Conservation (phyloP, 37 sponge, comb jelly and placozoan species). For the Hexactinellida sp. region DNA sequence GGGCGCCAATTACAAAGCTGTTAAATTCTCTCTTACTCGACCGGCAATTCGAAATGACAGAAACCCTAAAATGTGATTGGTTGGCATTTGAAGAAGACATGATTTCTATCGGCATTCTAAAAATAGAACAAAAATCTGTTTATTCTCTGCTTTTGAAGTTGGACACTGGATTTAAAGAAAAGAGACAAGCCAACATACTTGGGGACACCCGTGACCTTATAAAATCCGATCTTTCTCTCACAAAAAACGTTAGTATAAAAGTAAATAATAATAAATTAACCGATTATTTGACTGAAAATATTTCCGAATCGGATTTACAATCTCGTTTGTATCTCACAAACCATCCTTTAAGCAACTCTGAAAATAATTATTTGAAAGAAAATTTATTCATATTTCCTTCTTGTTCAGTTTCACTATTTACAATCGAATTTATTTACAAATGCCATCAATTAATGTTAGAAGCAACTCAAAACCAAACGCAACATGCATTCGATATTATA, state of each 20-base stretch:
- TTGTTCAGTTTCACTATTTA: background rate
- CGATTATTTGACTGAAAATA: background rate
- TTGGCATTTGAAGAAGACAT: background rate
- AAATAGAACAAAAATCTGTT: background rate
- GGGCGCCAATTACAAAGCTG: background rate
- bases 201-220: background rate
- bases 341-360: background rate
- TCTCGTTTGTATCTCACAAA: background rate
- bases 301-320: background rate
- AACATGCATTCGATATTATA: conserved; percentile 34
- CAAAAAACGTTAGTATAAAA: background rate
- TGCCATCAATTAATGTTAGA: background rate
- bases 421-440: background rate
- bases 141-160: background rate
- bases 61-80: background rate
- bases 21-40: background rate
- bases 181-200: background rate
- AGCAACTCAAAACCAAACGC: background rate
- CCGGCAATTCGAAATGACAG: background rate
- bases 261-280: background rate
- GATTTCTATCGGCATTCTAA: background rate
- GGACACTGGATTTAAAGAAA: background rate
- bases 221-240: background rate
- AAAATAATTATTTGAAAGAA: background rate
- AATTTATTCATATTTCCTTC: background rate